Conservation (phyloP, 2,888 invertebrate species). For the Leptopilina drosophilae region DNA sequence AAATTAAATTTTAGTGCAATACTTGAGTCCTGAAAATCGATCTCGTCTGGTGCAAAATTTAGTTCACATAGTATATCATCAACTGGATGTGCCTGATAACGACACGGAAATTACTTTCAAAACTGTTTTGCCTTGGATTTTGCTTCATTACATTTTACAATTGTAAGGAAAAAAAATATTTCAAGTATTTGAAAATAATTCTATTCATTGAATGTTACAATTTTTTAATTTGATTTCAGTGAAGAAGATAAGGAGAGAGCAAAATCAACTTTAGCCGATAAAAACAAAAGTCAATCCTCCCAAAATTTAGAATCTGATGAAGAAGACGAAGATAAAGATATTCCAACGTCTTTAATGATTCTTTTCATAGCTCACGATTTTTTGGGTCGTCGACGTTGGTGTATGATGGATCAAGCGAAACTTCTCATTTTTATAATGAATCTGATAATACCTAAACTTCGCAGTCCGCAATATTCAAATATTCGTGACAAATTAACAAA, state of each 20-base stretch:
- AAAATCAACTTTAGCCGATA: conserved; percentile 66
- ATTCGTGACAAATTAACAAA: conserved; percentile 85
- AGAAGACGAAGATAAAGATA: conserved; percentile 79
- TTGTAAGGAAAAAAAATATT: conserved; percentile 73
- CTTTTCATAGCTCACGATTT: conserved; percentile 91
- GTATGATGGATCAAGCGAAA: conserved; percentile 86
- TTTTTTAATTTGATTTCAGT: conserved; percentile 69
- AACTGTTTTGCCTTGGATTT: conserved; percentile 88
- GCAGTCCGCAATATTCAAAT: conserved; percentile 82
- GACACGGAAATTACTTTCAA: conserved; percentile 83
- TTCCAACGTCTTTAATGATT: conserved; percentile 86
- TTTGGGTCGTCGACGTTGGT: conserved; percentile 88
- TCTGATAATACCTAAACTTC: conserved; percentile 83
- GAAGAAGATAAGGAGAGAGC: conserved; percentile 85
- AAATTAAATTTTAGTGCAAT: conserved; percentile 66
- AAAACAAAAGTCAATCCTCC: conserved; percentile 61
- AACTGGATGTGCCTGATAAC: conserved; percentile 85
- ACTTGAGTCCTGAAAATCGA: conserved; percentile 80
- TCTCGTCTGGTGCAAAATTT: conserved; percentile 86
- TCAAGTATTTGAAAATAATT: neutral
- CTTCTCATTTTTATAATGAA: conserved; percentile 88
- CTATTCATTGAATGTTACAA: neutral
- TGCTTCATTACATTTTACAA: conserved; percentile 88
- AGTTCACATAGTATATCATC: conserved; percentile 86
- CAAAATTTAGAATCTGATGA: conserved; percentile 69